Base-by-base conservation (phyloP, 2,113 vertebrate genomes). In the Calyptommatus sinebrachiatus region DNA sequence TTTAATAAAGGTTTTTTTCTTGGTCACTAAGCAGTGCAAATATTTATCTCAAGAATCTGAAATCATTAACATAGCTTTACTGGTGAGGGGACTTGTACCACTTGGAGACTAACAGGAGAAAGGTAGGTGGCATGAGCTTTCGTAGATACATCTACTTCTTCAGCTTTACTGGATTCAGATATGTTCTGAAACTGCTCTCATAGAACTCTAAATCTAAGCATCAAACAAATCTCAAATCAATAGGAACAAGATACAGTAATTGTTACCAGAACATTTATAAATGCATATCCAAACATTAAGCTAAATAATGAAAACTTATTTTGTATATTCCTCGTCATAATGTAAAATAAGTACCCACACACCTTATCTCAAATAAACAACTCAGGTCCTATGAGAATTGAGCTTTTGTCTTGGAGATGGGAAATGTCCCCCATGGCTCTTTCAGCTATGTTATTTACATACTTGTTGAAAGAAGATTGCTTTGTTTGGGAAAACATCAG, bases 311-410 rank as follows among this genome's bases (percentile, higher is more conserved):
- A 61, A 45, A 48, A 29, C 31, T 63, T 45, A 62, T 65, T 65
- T 79, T 60, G 12, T 65, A 24, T 28, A 71, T 70, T 45, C 5
- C 4, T 22, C 24, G 41, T 29, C 46, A 29, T 79, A 77, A 68
- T 67, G 86, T 87, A 87, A 90, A 79, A 93, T 91, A 71, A 93
- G 88, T 45, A 82, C 74, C 80, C 91, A 82, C 71, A 93, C 82
- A 83, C 90, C 81, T 87, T 84, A 75, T 89, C 79, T 88, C 74
- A 81, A 87, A 94, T 83, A 94, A 95, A 94, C 93, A 94, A 93
- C 84, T 21, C 26, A 3, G 73, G 83, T 86, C 91, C 84, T 91
- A 89, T 84, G 90, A 85, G 88, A 93, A 89, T 88, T 21, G 84
- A 9, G 50, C 71, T 89, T 89, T 91, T 94, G 90, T 91, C 94